Conservation (phyloP, 2,888 invertebrate genomes). For the Xestia rhomboidea region DNA sequence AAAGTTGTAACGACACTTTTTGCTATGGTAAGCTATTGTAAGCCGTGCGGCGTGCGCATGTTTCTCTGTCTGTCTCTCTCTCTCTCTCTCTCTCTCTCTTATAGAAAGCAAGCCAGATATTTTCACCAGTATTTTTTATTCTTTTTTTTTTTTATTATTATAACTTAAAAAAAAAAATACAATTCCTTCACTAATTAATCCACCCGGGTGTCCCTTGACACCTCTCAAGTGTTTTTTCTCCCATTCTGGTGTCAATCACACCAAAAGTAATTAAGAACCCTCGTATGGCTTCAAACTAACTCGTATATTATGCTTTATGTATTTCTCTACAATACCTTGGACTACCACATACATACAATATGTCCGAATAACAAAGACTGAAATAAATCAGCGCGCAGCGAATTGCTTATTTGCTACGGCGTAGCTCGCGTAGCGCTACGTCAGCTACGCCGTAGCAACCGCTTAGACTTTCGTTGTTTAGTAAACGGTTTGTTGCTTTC, state of each 20-base stretch:
- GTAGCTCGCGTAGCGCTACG: slow-evolving; percentile 33
- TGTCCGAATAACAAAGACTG: slow-evolving; percentile 36
- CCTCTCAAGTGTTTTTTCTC: too few species aligned
- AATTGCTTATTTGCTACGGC: slow-evolving; percentile 43
- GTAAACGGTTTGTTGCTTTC: slow-evolving; percentile 16
- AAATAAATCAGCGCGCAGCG: slow-evolving; percentile 42
- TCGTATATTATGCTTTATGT: background rate
- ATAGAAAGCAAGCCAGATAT: too few species aligned
- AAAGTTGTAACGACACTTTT: too few species aligned
- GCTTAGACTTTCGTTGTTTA: slow-evolving; percentile 13
- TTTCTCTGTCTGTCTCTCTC: too few species aligned
- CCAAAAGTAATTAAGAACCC: background rate
- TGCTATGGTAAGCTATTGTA: too few species aligned
- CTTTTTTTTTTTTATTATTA: too few species aligned
- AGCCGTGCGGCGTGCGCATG: too few species aligned
- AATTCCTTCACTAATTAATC: too few species aligned
- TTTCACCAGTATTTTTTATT: too few species aligned
- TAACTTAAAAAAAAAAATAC: too few species aligned
- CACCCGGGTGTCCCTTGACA: too few species aligned
- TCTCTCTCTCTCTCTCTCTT: too few species aligned
- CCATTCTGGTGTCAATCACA: background rate
- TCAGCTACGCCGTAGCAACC: slow-evolving; percentile 40
- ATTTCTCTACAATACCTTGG: slow-evolving; percentile 1
- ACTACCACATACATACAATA: background rate
- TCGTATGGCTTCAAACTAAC: background rate